Base-by-base conservation (phyloP, 2,888 invertebrate genomes). In the Theretra japonica region DNA sequence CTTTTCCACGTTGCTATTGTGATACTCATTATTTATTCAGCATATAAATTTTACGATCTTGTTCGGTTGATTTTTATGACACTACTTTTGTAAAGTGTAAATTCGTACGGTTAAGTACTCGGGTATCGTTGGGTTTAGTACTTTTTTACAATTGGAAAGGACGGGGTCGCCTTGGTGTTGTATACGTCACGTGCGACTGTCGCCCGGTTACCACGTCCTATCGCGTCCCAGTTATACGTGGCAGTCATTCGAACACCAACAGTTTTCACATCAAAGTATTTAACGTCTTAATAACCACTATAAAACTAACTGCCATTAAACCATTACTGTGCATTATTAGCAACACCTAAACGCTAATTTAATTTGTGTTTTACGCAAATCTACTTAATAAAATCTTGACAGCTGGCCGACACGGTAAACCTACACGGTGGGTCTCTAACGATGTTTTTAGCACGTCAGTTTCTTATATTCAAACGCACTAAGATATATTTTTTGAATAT, bases 171-270 rank as follows among this genome's bases (percentile, higher is more conserved):
- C 65, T 65, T 65, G 65, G 41, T 23, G 11, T 23, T 65, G 65
- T 23, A 23, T 17, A 48, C 48, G 65, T 65, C 65, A 65, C 30
- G 41, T 41, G 15, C 23, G 65, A 65, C 65, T 48, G 23, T 65
- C 65, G 65, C 65, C 65, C 65, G 21, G 41, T 48, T 62, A 62
- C 62, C 65, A 17, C 65, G 65, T 65, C 65, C 65, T 65, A 65
- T 15, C 65, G 48, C 41, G 65, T 65, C 65, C 65, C 65, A 65
- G 41, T 41, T 65, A 48, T 41, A 48, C 48, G 48, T 48, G 65
- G 65, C 65, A 33, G 28, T 19, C 30, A 30, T 60, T 60, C 30
- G 17, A 60, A 53, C 30, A n/a, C n/a, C 30, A 59, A 28, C n/a
- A 65, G 41, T 65, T 30, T 30, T n/a, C 19, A 62, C 62, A 3